Base-by-base conservation (phyloP, 2,113 vertebrate species). In the Malurus melanocephalus region DNA sequence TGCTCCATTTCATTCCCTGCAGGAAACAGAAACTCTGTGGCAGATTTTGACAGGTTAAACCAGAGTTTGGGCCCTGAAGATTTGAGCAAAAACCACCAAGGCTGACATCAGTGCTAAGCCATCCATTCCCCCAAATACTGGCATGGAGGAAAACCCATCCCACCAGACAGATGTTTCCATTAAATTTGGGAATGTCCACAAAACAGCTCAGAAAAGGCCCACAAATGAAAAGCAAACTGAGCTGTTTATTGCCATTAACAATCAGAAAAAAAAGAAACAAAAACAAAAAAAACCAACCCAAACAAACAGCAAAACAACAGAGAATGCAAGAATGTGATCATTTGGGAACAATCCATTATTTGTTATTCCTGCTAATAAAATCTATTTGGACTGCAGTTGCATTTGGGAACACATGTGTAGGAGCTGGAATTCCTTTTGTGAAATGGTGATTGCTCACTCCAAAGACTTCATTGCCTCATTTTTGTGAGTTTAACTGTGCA, bases 321-420 rank as follows among this genome's bases (percentile, higher is more conserved):
- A 59, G 20, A 80, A 55, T 61, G 8, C 28, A 83, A 88, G 55
- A 69, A 80, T 64, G 68, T 71, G 76, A 56, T 74, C 72, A 83
- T 83, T 87, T 91, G 85, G 72, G 72, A 94, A 56, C 60, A 74
- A 62, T 55, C 88, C 1, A 1, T 76, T 92, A 62, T 89, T 94
- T 94, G 83, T 90, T 93, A 64, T 94, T 93, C 30, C 53, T 92
- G 6, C 35, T 49, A 78, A 88, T 59, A 72, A 71, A 77, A 43
- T 71, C 17, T 67, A 6, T 72, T 91, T 88, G 33, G 75, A 7
- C 56, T 62, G 24, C 20, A 43, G 80, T 74, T 90, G 40, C 42
- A 35, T 64, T n/a, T n/a, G 43, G 62, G 56, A 83, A 15, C 30
- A 48, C 9, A 40, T 0, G 0, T 32, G 53, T 33, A 80, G 60